phyloP scores from a whole-genome alignment of 2,113 vertebrate species.

The Cromileptes altivelis region DNA sequence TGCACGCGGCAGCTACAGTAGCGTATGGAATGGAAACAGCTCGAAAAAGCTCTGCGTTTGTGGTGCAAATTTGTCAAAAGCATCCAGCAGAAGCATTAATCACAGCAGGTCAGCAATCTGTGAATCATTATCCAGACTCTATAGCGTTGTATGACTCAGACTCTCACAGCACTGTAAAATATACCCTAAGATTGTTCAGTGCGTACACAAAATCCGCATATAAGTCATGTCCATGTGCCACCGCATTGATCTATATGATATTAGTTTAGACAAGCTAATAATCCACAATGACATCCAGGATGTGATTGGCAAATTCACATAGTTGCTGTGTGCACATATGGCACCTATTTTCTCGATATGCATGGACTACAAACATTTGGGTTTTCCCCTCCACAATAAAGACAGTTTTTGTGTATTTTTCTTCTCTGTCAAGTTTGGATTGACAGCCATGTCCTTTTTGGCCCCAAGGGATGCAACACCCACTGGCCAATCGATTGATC shows the following conservation, averaged over 20 bases:
- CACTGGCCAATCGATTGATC: conserved; percentile 58
- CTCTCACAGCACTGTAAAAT: conserved; percentile 22
- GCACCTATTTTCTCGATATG: conserved; percentile 36
- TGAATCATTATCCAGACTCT: conserved; percentile 56
- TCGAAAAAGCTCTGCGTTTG: conserved; percentile 31
- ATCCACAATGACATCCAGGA: conserved; percentile 3
- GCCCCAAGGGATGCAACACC: conserved; percentile 30
- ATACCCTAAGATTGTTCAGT: conserved; percentile 17
- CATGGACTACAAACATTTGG: conserved; percentile 12
- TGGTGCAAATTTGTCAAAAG: conserved; percentile 55
- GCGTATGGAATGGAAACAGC: conserved; percentile 30
- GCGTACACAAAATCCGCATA: neutral
- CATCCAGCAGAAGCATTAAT: conserved; percentile 58
- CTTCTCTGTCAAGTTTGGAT: conserved; percentile 46
- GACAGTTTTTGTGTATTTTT: conserved; percentile 35
- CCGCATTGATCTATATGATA: conserved; percentile 15
- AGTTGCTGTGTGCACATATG: conserved; percentile 43
- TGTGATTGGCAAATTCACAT: neutral
- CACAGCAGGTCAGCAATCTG: conserved; percentile 63
- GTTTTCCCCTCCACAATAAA: conserved; percentile 15
- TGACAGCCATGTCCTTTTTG: conserved; percentile 50
- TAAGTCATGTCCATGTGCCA: conserved; percentile 9
- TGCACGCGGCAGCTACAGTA: conserved; percentile 16
- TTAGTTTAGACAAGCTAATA: conserved; percentile 30
- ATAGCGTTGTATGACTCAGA: conserved; percentile 51